Conservation (phyloP, 2,113 vertebrate genomes). For the Charina bottae region DNA sequence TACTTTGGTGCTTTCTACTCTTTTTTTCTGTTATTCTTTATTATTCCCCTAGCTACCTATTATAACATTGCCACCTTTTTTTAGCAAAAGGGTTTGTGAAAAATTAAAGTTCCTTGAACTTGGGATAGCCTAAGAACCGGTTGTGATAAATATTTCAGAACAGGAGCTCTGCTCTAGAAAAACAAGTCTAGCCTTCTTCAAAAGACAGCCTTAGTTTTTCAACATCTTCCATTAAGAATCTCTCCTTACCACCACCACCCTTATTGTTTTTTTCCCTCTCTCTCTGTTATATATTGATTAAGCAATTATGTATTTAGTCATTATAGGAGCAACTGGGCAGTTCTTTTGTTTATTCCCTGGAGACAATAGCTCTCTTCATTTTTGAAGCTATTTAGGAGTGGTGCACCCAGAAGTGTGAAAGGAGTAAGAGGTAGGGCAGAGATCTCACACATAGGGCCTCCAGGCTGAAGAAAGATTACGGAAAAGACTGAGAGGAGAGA, state of each 20-base stretch:
- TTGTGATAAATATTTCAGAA: background rate
- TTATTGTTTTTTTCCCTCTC: background rate
- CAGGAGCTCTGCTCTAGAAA: background rate
- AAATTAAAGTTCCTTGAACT: background rate
- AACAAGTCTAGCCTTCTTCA: constrained; percentile 26
- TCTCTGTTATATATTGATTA: constrained; percentile 14
- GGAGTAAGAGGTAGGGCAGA: accelerated
- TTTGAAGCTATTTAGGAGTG: constrained; percentile 49
- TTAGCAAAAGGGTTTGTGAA: background rate
- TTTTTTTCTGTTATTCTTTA: background rate
- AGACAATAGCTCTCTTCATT: accelerated
- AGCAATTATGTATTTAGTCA: background rate
- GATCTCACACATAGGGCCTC: background rate
- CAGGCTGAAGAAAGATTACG: background rate
- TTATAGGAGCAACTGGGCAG: background rate
- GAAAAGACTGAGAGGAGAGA: background rate
- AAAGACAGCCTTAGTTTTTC: constrained; percentile 17
- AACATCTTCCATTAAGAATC: constrained; percentile 20
- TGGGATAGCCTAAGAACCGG: background rate
- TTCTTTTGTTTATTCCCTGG: constrained; percentile 7
- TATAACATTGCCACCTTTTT: background rate
- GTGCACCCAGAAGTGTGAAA: constrained; percentile 7
- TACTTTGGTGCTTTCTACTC: background rate
- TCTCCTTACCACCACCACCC: background rate
- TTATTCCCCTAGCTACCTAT: background rate